A percentile compares a stretch with the other conserved stretches of the same genome.
Conservation (phyloP, 2,113 vertebrate species). For the Burhinus oedicnemus region DNA sequence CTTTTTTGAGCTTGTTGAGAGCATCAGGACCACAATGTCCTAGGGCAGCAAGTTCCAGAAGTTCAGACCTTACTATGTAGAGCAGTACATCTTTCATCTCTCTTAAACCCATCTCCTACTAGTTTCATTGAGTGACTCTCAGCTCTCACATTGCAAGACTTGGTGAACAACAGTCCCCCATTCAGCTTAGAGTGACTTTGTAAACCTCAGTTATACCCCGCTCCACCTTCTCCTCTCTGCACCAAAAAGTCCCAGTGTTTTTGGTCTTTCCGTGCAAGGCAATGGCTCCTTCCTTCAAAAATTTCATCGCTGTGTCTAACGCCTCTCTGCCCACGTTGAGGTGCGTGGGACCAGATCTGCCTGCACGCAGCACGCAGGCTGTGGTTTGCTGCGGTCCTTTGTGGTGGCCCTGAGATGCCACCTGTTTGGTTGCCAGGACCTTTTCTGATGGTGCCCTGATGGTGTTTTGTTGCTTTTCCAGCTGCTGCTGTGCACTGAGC, state of each 20-base stretch:
- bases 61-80: not conserved
- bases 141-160: not conserved
- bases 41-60: not conserved
- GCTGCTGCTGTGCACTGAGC: not conserved
- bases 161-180: not conserved
- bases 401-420: fast-evolving
- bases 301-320: fast-evolving
- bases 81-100: not conserved
- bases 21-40: not conserved
- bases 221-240: not conserved
- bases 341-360: no score
- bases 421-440: not conserved
- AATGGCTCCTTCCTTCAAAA: not conserved
- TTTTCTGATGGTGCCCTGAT: not conserved
- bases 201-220: not conserved
- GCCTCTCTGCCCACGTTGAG: fast-evolving
- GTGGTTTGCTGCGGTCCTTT: not conserved
- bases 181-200: not conserved
- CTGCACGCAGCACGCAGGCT: not conserved
- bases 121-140: not conserved
- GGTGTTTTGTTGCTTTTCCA: not conserved
- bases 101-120: not conserved
- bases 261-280: not conserved
- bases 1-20: not conserved
- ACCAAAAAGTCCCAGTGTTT: not conserved